phyloP scores from a whole-genome alignment of 2,888 invertebrate species.

The Oligia latruncula region DNA sequence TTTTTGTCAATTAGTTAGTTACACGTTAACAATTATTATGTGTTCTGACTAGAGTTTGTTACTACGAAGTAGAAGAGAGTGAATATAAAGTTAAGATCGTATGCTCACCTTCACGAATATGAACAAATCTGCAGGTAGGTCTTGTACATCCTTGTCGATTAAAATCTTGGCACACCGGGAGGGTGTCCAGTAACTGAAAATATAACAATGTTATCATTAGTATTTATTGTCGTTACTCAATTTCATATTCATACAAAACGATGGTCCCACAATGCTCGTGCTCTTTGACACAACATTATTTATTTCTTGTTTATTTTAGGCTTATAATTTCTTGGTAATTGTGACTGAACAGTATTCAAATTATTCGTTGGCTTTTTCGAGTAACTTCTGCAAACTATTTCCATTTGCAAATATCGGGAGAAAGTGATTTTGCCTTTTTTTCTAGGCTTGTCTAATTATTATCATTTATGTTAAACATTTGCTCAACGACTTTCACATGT shows the following conservation, averaged over 20 bases:
- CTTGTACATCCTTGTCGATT: conserved; percentile 99
- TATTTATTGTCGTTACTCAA: conserved; percentile 71
- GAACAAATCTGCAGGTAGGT: conserved; percentile 99
- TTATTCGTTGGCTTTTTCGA: conserved; percentile 50
- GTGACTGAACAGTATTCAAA: conserved; percentile 27
- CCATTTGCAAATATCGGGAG: conserved; percentile 25
- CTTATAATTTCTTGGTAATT: conserved; percentile 9
- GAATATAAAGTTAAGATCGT: not conserved
- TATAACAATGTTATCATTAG: conserved; percentile 78
- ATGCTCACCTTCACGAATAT: conserved; percentile 97
- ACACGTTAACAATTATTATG: conserved; percentile 53
- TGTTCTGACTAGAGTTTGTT: conserved; percentile 27
- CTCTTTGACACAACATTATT: conserved; percentile 42
- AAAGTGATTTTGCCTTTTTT: conserved; percentile 6
- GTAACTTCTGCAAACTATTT: conserved; percentile 21
- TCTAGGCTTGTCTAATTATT: not conserved
- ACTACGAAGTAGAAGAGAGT: conserved; percentile 52
- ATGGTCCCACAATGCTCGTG: conserved; percentile 71
- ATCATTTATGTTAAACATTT: conserved; percentile 14
- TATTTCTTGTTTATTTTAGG: conserved; percentile 22
- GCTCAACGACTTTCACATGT: conserved; percentile 27
- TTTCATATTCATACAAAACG: conserved; percentile 74
- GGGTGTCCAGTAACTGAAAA: conserved; percentile 99
- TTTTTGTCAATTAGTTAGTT: conserved; percentile 62
- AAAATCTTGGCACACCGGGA: conserved; percentile 99